phyloP scores from a whole-genome alignment of 2,888 invertebrate species.

The Campoplex capitator region DNA sequence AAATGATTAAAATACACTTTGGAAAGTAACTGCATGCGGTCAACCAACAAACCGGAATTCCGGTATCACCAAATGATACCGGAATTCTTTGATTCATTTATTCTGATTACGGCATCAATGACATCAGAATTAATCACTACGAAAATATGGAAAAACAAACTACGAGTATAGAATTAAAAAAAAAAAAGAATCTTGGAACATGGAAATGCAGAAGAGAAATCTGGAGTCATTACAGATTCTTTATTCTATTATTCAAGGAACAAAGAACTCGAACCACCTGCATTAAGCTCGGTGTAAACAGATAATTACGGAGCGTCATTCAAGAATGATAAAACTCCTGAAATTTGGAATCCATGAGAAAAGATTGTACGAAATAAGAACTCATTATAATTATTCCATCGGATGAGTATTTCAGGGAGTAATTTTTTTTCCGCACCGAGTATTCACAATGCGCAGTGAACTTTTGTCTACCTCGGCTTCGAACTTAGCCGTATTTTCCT shows the following conservation, averaged over 20 bases:
- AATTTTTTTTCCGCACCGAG: slow-evolving; percentile 12
- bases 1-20: neutral
- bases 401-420: slow-evolving; percentile 42
- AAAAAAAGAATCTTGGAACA: neutral
- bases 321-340: neutral
- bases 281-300: neutral
- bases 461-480: too few relatives aligned
- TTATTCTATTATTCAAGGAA: neutral
- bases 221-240: neutral
- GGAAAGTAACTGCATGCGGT: too few relatives aligned
- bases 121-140: neutral
- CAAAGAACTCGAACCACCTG: neutral
- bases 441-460: neutral
- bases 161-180: neutral
- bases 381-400: slow-evolving; percentile 65
- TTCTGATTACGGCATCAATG: neutral
- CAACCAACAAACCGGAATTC: neutral
- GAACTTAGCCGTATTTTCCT: slow-evolving; percentile 8
- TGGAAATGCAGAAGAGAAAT: neutral
- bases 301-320: slow-evolving; percentile 3
- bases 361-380: slow-evolving; percentile 27
- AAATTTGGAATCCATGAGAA: slow-evolving; percentile 29
- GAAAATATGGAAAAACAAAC: neutral
- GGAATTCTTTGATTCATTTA: neutral
- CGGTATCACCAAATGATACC: neutral